Evolutionary conservation across 2,113 vertebrate genomes (phyloP), one percentile per base, ranked within the genome.

Genomic region (Periophthalmus modestus): DNA sequence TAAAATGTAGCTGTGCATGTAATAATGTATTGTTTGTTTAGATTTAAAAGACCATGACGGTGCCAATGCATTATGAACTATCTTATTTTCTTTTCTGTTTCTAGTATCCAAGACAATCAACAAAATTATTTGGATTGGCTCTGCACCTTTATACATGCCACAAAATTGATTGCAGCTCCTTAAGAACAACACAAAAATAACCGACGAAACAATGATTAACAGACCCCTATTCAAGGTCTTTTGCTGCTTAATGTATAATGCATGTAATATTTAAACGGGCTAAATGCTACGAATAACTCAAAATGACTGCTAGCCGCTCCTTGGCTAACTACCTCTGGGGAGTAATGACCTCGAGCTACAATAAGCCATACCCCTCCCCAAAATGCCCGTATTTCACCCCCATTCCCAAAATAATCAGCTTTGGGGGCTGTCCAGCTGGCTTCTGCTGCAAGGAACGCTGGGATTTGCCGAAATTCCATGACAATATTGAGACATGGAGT

Each of bases 321-420:
- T 28, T 61, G 23, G 34, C 73, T 61, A 54, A 23, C 67, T 19
- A 12, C 9, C 61, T 63, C 50, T 39, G 28, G 19, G 68, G 65
- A 72, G 28, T 57, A 66, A 54, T 55, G 5, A 65, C 75, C 54
- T 65, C 33, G 5, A 68, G 59, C 23, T 68, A 33, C 12, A 39
- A 23, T 24, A 58, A 66, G 33, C 48, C 65, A 66, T 36, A 50
- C 23, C 34, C 52, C 33, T 66, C 58, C 36, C 66, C 66, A 67
- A 21, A 21, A 68, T 11, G 23, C 69, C 68, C 71, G 75, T 54
- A 66, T 13, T 43, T 46, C 59, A 73, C 58, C 50, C 68, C 75
- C 75, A 48, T 78, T 75, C 63, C 65, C 57, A 55, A 80, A 82
- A 83, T 89, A 89, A 88, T 87, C 84, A 88, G 87, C 84, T 88